Evolutionary conservation across 2,113 vertebrate species (phyloP), one percentile per base, ranked within the genome.

Genomic region (Castor canadensis): DNA sequence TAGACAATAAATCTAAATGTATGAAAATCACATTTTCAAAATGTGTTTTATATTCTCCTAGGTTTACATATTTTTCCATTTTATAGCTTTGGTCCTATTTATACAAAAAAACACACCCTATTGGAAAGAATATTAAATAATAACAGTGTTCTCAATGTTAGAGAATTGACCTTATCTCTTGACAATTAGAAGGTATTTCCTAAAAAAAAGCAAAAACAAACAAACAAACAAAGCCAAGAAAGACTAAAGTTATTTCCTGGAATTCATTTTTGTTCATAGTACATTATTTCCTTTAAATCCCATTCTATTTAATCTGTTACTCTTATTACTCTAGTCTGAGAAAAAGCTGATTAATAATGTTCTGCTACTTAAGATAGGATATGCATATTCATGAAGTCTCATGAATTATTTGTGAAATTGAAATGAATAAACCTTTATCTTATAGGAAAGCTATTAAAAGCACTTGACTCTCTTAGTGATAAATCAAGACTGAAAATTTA

Each of bases 321-420:
- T 75, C 40, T 97, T 40, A 96, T 98, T 97, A 97, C 67, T 75
- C 40, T 97, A 60, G 89, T 98, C 43, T 84, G 90, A 95, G 88
- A 91, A 95, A 97, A 98, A 95, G 30, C 28, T 94, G 91, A 97
- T 98, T 97, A 98, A 98, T 98, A 97, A 97, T 91, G 52, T 87
- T 90, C 95, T 84, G 69, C 73, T 87, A 58, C 71, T 79, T 71
- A 97, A 97, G 95, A 97, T 49, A 89, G 13, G 64, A 8, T 69
- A 95, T 98, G 95, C 90, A 98, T 98, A 98, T 98, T 98, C 96
- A 98, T 98, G 81, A 93, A 52, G 69, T 62, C 64, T 97, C 94
- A 93, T 97, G 93, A 98, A 98, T 98, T 98, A 98, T 96, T 98
- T 97, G 95, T 94, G 97, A 95, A 97, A 95, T 97, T 64, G 20